phyloP scores from a whole-genome alignment of 2,888 invertebrate genomes.

The Metalampra italica region DNA sequence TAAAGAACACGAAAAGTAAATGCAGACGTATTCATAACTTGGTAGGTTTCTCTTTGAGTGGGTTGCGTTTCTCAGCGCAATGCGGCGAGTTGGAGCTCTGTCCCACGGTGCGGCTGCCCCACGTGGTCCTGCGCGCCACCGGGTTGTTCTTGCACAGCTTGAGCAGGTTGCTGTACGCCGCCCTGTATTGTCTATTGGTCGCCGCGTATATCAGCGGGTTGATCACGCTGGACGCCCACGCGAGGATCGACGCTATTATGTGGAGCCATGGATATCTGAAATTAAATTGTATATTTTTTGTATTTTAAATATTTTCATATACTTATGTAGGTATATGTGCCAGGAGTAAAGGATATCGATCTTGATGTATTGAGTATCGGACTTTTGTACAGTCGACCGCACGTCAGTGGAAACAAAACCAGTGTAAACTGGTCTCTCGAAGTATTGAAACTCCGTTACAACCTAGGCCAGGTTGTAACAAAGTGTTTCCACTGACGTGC shows the following conservation, averaged over 20 bases:
- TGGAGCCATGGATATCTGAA: slow-evolving; percentile 82
- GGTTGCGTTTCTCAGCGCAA: slow-evolving; percentile 59
- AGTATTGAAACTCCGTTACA: no score
- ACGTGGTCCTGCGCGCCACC: slow-evolving; percentile 54
- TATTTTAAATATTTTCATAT: no score
- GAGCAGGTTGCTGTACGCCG: slow-evolving; percentile 78
- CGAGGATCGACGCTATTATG: slow-evolving; percentile 89
- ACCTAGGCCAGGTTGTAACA: no score
- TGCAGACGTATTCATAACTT: slow-evolving; percentile 48
- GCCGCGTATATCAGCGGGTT: slow-evolving; percentile 95
- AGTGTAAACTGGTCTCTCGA: no score
- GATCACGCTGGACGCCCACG: slow-evolving; percentile 93
- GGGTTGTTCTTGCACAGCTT: slow-evolving; percentile 62
- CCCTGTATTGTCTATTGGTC: slow-evolving; percentile 89
- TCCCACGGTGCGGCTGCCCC: slow-evolving; percentile 68
- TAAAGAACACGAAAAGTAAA: no score
- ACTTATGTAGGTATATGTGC: no score
- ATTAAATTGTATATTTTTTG: no score
- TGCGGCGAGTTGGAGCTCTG: slow-evolving; percentile 70
- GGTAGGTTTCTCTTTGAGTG: slow-evolving; percentile 55
- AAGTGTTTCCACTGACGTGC: no score
- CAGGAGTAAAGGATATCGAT: no score
- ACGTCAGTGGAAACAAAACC: no score
- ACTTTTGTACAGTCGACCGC: no score
- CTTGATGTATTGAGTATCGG: no score